Base-by-base conservation (phyloP, 1,140 invertebrate species). In the Drosophila varians region DNA sequence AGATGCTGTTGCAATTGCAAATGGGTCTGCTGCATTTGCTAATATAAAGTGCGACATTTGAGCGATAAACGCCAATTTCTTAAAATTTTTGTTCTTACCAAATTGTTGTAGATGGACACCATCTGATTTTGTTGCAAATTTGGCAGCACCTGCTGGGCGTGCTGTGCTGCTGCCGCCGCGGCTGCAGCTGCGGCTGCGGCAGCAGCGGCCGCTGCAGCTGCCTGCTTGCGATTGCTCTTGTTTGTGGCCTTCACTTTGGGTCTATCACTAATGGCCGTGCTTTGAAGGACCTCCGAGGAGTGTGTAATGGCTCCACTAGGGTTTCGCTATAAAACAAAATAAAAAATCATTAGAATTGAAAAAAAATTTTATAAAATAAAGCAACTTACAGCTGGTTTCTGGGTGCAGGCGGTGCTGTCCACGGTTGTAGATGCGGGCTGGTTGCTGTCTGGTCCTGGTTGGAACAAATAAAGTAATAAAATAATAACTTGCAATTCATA, bases 181-280 rank as follows among this genome's bases (percentile, higher is more conserved):
- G 78, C 49, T 48, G 58, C 52, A 0, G 74, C 53, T 2, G 62
- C 58, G 7, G 76, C 56, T 16, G 76, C 75, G 31, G 76, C 70
- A 25, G 76, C 68, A n/a, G 74, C 75, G 46, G 83, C 48, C 60
- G 80, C 54, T 53, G 69, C 66, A 5, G 74, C 78, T 54, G 79
- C 78, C 92, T 94, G 90, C 94, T 87, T 95, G 12, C 94, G 93
- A 79, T 95, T 95, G 86, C 95, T 96, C 89, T 96, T 96, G 25
- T 95, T 95, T 31, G 94, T 94, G 6, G 95, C 94, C 90, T 96
- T 96, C 0, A 94, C 95, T 92, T 96, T 96, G 26, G 95, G 95
- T 71, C 95, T 92, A 92, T 96, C 95, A 90, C 94, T 95, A 36
- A 96, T 95, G 54, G 95, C 95, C 45, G 95, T 96, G 84, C 93